A percentile compares a stretch with the other conserved stretches of the same genome.
Conservation (phyloP, 2,797 vertebrate genomes). For the Manis javanica region DNA sequence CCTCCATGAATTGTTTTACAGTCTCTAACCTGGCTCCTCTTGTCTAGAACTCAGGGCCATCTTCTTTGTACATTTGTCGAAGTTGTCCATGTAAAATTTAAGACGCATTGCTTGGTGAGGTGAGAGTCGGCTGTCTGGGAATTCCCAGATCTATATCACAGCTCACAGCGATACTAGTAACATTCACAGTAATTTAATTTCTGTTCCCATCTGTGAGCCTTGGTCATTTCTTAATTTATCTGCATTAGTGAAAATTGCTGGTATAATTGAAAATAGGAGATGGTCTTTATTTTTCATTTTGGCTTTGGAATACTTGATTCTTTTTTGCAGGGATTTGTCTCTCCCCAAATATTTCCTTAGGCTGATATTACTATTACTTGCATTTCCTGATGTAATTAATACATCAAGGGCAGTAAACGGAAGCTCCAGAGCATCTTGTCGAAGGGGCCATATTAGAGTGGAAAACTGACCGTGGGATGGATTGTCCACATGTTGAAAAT, state of each 20-base stretch:
- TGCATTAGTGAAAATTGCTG: background rate
- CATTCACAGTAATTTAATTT: background rate
- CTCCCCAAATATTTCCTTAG: background rate
- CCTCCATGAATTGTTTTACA: background rate
- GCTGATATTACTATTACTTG: conserved; percentile 10
- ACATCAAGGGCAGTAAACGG: background rate
- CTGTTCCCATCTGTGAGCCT: background rate
- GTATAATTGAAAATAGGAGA: background rate
- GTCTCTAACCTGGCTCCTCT: background rate
- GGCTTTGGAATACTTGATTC: conserved; percentile 25
- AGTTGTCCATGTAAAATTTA: background rate
- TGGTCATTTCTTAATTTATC: background rate
- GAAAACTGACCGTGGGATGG: background rate
- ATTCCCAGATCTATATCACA: fast-evolving
- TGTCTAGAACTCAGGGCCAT: background rate
- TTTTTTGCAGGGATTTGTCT: background rate
- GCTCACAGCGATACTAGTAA: background rate
- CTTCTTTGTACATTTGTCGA: background rate
- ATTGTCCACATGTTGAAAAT: background rate
- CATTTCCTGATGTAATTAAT: background rate
- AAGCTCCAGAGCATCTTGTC: background rate
- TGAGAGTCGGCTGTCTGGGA: background rate
- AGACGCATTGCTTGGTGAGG: background rate
- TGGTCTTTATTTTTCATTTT: background rate
- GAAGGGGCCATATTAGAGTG: background rate